Base-by-base conservation (phyloP, 2,113 vertebrate genomes). In the Silurus meridionalis region DNA sequence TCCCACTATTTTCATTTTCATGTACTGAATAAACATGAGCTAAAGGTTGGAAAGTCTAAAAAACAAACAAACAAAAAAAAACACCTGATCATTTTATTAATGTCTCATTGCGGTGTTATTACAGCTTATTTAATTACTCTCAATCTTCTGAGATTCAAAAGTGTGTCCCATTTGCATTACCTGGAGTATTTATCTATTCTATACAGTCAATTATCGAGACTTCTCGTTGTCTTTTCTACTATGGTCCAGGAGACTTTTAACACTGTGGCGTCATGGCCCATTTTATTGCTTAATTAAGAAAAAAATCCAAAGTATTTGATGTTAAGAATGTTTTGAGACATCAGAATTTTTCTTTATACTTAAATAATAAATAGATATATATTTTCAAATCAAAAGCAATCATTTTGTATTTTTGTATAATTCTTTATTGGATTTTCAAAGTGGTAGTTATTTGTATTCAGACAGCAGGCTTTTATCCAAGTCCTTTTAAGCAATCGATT, bases 1-100 rank as follows among this genome's bases (percentile, higher is more conserved):
- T 61, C 48, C 37, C 46, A 55, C 23, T n/a, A 85, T 53, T 64
- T 25, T 82, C 82, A 55, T 85, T 58, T 64, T 21, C 13, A 37
- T 7, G 6, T 37, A 46, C 37, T 87, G 79, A 87, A 85, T 89
- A 89, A 85, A 72, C 85, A 86, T 86, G 83, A 78, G 55, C 9
- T 55, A 8, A 74, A 55, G 69, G 78, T 57, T 58, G 48, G 46
- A 58, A 69, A 57, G 67, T 25, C 58, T 37, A 37, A 37, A 37
- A 37, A 37, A 37, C n/a, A 37, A 37, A 37, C 1, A 37, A 37
- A 37, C 1, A 37, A 37, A 37, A 37, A 37, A 37, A 37, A 37
- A 37, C 28, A 8, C 4, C 37, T 60, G 66, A 50, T 58, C 1
- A n/a, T 50, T 80, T 50, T 37, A 48, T 55, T 37, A 66, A 28